phyloP scores from a whole-genome alignment of 1,140 invertebrate species.

The Neelides sp. region DNA sequence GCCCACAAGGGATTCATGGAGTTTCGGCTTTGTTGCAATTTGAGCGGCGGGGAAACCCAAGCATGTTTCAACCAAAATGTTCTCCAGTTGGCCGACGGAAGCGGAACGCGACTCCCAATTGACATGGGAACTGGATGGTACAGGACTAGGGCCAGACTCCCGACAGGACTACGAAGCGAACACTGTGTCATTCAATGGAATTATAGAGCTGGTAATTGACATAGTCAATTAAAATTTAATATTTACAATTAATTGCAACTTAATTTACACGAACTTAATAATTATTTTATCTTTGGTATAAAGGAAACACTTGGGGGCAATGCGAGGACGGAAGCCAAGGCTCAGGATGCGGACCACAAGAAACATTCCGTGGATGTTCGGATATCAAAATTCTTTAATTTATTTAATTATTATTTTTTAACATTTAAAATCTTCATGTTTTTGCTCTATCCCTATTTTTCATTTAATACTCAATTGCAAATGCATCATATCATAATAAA shows the following conservation, averaged over 20 bases:
- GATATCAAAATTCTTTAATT: constrained; percentile 30
- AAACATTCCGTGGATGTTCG: constrained; percentile 37
- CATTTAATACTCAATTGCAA: too few species aligned
- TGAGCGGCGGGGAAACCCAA: constrained; percentile 32
- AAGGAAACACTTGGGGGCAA: constrained; percentile 59
- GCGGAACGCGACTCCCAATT: neutral
- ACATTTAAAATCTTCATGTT: too few species aligned
- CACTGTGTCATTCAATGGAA: constrained; percentile 32
- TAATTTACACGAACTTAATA: neutral
- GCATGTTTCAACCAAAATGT: constrained; percentile 36
- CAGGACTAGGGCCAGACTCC: constrained; percentile 22
- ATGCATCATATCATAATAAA: too few species aligned
- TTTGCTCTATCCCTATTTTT: too few species aligned
- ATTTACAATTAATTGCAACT: neutral
- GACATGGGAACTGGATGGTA: neutral
- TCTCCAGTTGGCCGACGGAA: constrained; percentile 31
- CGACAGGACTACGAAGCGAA: constrained; percentile 26
- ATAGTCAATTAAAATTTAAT: neutral
- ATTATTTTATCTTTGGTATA: neutral
- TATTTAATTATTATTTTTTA: too few species aligned
- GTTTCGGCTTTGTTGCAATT: constrained; percentile 35
- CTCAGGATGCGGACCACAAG: constrained; percentile 36
- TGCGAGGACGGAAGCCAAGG: constrained; percentile 38
- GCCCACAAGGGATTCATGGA: constrained; percentile 40
- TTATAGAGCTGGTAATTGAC: constrained; percentile 25